Base-by-base conservation (phyloP, 2,113 vertebrate genomes). In the Cyphomyrus plagiostoma region DNA sequence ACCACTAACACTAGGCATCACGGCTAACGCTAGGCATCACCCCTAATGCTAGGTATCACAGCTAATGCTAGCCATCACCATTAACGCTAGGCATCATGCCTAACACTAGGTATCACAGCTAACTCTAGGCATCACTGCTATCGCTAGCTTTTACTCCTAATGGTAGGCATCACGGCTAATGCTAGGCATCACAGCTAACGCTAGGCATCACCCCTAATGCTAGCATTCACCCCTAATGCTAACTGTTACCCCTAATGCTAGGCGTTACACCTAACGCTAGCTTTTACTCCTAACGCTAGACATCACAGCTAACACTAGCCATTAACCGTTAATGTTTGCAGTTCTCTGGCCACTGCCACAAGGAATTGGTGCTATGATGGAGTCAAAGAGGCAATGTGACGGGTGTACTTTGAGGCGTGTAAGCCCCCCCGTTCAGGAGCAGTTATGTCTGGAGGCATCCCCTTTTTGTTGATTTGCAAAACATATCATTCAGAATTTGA, bases 101-200 rank as follows among this genome's bases (percentile, higher is more conserved):
- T 58, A 58, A 58, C 2, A 1, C 56, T 58, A 62, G 21, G 5
- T 0, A 9, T 62, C 21, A 23, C 7, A 0, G 0, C 21, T 62
- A 62, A 62, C 0, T 0, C 56, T 62, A 9, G 21, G 0, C 7
- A 0, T 62, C 56, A n/a, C 21, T 2, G 1, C 23, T 62, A 62
- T n/a, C 0, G 0, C 56, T 62, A 62, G 21, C 1, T 2, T 0
- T 9, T 7, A 23, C 21, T 0, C 0, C 21, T 58, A 23, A 56
- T 0, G 5, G 19, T 56, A 56, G 53, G 0, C 53, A 7, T 56
- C 53, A 56, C 17, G 0, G 0, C 52, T 53, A 56, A 56, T 0
- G 4, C 52, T 4, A 52, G 2, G 2, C 13, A 0, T 52, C 13
- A 52, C 17, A 17, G 15, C 15, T 52, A 52, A 52, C 0, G 15